These are phyloP conservation scores for Sminthurinus aureus DNA, from an alignment of 2,888 invertebrate species.

Conservation along the genomic window DNA sequence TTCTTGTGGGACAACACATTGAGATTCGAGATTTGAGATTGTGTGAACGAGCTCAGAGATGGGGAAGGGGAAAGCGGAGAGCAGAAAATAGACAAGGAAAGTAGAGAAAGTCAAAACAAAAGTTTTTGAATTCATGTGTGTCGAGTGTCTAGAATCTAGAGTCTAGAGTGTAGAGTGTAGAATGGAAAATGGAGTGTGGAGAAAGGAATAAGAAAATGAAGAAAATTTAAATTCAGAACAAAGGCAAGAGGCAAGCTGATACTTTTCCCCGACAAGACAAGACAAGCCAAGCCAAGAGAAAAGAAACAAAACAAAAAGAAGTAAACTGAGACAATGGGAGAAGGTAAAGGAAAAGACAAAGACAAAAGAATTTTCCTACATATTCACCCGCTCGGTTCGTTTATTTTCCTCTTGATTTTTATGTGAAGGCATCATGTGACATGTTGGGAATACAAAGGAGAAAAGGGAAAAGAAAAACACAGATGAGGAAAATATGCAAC, in stretches of 20 bases:
- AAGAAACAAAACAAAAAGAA: too few species aligned
- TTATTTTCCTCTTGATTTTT: neutral
- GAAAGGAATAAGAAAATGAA: neutral
- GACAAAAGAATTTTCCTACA: neutral
- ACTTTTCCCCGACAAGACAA: too few species aligned
- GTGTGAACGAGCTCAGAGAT: too few species aligned
- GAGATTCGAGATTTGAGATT: too few species aligned
- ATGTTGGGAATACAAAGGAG: neutral
- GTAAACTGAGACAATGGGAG: neutral
- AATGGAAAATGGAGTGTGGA: neutral
- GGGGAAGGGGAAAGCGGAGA: neutral
- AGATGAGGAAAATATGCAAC: too few species aligned
- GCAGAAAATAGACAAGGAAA: neutral
- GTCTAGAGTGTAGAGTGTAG: neutral
- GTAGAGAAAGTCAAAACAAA: neutral
- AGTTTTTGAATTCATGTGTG: neutral
- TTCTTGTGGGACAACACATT: too few species aligned
- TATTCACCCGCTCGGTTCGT: neutral
- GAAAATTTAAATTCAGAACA: constrained; percentile 5
- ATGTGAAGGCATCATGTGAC: neutral
- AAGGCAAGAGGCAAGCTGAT: neutral
- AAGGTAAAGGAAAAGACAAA: neutral
- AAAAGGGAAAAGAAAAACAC: neutral
- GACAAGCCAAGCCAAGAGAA: too few species aligned
- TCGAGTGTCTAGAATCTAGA: too few species aligned